Base-by-base conservation (phyloP, 2,113 vertebrate genomes). In the Irena cyanogastra region DNA sequence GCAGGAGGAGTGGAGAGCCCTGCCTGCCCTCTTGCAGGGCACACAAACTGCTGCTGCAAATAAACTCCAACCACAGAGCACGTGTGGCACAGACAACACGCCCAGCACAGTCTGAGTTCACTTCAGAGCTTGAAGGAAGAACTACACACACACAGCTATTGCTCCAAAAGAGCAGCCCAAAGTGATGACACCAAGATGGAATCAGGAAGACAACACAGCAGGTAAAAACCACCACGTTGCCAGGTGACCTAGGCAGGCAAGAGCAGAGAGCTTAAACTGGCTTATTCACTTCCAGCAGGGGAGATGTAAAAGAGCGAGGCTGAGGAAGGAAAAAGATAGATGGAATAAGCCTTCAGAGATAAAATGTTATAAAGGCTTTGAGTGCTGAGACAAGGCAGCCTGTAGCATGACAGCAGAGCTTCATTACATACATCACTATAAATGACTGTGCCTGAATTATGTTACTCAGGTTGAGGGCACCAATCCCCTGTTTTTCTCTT, bases 21-120 rank as follows among this genome's bases (percentile, higher is more conserved):
- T 63, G 50, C 63, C 83, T 61, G 54, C 68, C 59, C 79, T 83
- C 75, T 57, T 61, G 33, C 47, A 90, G 50, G 4, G 50, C 13
- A 7, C 57, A 77, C 50, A 74, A 94, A 83, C 10, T 84, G 35
- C 61, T 90, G 57, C 70, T 93, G 66, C 33, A 90, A 75, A 74
- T 42, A 50, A 83, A n/a, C 18, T 12, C 16, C 45, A 85, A 12
- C 33, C 79, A 35, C 42, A 83, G 75, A 66, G 50, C 79, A 64
- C 0, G 0, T 19, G 54, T 23, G 37, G 26, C 75, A 74, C 10
- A 20, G 54, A 63, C 70, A 76, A n/a, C 28, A 13, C 1, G 3
- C 31, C 31, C 79, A 74, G 50, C 1, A 13, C 54, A 71, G 50
- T 9, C 13, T 22, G n/a, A 85, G 35, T 10, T 44, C 56, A 47